Evolutionary conservation across 2,113 vertebrate species (phyloP), one percentile per base, ranked within the genome.

Genomic region (Platanista minor): DNA sequence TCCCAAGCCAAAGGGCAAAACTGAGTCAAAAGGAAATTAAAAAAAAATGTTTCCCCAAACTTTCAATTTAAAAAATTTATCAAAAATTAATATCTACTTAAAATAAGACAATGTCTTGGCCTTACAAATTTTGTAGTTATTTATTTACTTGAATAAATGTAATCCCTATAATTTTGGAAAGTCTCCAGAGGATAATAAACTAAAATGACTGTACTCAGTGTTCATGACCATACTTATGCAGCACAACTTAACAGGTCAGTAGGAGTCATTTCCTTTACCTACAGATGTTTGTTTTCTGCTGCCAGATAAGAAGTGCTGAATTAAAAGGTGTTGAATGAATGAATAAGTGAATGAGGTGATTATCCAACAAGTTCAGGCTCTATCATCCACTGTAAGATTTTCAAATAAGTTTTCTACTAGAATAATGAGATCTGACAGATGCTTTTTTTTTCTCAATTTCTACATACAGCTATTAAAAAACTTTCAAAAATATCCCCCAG

Each of bases 241-340:
- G 4, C 9, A 25, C 0, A 81, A n/a, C 33, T 91, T 59, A 75
- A 78, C 12, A 33, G 33, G 64, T 92, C 88, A 74, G 2, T 15
- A 17, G 74, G 72, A 94, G 80, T 90, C 77, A 87, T 41, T 92
- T 90, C 92, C 94, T 95, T 92, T 82, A 90, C 75, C 62, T 92
- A 27, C 11, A 52, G n/a, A 64, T 61, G 46, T 57, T 74, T 49
- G 49, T 57, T 33, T 87, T 72, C 14, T 75, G 43, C 31, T 69
- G 36, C n/a, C 66, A 85, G 43, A 64, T 81, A 81, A 8, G 29
- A 57, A 67, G n/a, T 36, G 8, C 5, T 78, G 36, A 66, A 59
- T 84, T 92, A 90, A 82, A 36, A 83, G 64, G 14, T 41, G 36
- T 2, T 93, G 4, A 93, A 67, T 88, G 36, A 96, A 64, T 93